Evolutionary conservation across 92 coral and sea anemone genomes (phyloP), one percentile per base, ranked within the genome.

Genomic region (Actinostola sp.): DNA sequence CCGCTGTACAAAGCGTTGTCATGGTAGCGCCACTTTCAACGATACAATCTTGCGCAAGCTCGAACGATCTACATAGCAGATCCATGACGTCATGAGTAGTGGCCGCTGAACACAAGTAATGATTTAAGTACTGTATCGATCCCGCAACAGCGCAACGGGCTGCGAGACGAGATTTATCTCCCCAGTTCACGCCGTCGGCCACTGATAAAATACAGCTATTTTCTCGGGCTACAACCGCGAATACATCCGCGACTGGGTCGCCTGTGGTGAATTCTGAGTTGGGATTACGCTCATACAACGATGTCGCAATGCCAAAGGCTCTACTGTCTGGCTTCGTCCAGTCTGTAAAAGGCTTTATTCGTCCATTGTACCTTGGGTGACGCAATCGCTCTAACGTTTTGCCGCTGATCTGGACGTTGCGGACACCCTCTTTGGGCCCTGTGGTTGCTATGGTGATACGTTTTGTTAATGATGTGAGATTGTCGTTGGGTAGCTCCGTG

Each of bases 171-270:
- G 99, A 86, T 63, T 91, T 91, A 64, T 85, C 96, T 19, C 99
- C 98, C 99, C 99, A 95, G 67, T 89, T 92, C 42, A 92, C 97
- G 30, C 99, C 99, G 61, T 95, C 99, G 0, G 99, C 99, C 27
- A 95, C 62, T 23, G 97, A 97, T 28, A 95, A 70, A 62, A 95
- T 82, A 60, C 97, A 87, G 55, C 84, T 92, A 76, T 95, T 95
- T 45, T 72, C 90, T 27, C 97, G 86, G 0, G 99, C 99, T 52
- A 95, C 82, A 16, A 95, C 82, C 8, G 99, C 97, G 75, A 71
- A 95, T 24, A 92, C 95, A 34, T 95, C 99, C 1, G 99, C 99
- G 39, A 92, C 86, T 19, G 99, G 99, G 58, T 95, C 99, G 8
- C 99, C 99, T 45, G 78, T 74, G 36, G 75, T 81, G 13, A 26